Conservation (phyloP, 2,797 vertebrate genomes). For the Sarcoramphus papa region DNA sequence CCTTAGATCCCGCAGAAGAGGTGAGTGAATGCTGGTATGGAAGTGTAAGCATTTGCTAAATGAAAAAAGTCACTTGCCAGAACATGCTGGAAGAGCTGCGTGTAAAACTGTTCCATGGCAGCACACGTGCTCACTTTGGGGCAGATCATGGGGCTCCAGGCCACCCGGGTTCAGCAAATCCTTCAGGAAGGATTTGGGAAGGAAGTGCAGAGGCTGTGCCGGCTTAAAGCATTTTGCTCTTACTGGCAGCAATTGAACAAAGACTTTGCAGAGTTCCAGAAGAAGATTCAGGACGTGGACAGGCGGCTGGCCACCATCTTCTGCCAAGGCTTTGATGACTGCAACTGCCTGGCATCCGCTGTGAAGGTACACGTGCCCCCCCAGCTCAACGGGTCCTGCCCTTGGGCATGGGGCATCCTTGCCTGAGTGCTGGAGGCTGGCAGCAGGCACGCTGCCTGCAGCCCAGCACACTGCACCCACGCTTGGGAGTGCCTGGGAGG, state of each 20-base stretch:
- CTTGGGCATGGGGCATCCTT: accelerated
- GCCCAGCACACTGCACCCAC: accelerated
- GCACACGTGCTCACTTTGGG: accelerated
- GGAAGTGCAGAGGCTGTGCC: background rate
- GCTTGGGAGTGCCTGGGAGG: accelerated
- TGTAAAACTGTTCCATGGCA: background rate
- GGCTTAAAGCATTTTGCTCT: background rate
- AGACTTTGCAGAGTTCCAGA: conserved; percentile 71
- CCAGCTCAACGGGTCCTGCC: accelerated
- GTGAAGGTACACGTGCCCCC: conserved; percentile 63
- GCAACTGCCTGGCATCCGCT: conserved; percentile 50
- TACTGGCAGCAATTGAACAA: conserved; percentile 63
- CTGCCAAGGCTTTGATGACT: conserved; percentile 70
- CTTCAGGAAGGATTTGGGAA: background rate
- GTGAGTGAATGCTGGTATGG: conserved; percentile 24
- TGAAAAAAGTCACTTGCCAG: background rate
- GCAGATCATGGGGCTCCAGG: background rate
- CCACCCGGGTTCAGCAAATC: background rate
- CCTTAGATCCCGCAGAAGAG: conserved; percentile 69
- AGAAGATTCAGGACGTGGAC: conserved; percentile 74
- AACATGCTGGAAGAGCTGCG: accelerated
- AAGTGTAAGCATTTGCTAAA: background rate
- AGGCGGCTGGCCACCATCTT: conserved; percentile 73
- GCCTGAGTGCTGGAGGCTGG: background rate
- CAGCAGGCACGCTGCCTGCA: background rate